Base-by-base conservation (phyloP, 2,888 invertebrate genomes). In the Strigamia crassipes region DNA sequence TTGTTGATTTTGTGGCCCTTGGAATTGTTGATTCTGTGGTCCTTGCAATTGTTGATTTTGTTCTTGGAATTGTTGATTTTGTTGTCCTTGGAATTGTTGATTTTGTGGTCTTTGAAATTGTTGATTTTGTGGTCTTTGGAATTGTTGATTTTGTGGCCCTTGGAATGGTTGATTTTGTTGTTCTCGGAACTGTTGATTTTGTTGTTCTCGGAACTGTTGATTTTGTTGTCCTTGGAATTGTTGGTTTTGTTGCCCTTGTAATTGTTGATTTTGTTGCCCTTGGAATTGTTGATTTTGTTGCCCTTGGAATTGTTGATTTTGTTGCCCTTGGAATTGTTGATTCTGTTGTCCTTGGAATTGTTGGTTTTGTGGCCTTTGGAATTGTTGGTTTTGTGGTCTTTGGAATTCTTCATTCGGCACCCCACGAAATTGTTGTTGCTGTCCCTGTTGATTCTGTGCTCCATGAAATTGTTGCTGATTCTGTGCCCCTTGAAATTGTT, bases 261-360 rank as follows among this genome's bases (percentile, higher is more conserved):
- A 9, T 18, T 77, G 27, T 38, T 77, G 27, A 38, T 27, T n/a
- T 27, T 80, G 80, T 31, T 80, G 80, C 27, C 46, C 18, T 18
- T 21, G 56, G 51, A 80, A 51, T 34, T 79, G 56, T 51, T 80
- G 51, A 23, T 80, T 18, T 42, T 80, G 80, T 51, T 9, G 56
- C 18, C 21, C 56, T 51, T 23, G 80, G 31, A 80, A 51, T 13
- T 80, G 80, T 23, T 51, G 38, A 15, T 41, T 21, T 46, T 79
- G 79, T 21, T 21, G 42, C 46, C 23, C 41, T 46, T 18, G 46
- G 18, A 79, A 42, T 13, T 79, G 80, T 80, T 23, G 42, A 18
- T 46, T 23, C 31, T 80, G 80, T 27, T 13, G 46, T 51, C n/a
- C 21, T 51, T 80, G 80, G 23, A 80, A 51, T 46, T 80, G 80